Evolutionary conservation across 1,140 invertebrate genomes (phyloP).

Genomic region (Brachionus manjavacas): DNA sequence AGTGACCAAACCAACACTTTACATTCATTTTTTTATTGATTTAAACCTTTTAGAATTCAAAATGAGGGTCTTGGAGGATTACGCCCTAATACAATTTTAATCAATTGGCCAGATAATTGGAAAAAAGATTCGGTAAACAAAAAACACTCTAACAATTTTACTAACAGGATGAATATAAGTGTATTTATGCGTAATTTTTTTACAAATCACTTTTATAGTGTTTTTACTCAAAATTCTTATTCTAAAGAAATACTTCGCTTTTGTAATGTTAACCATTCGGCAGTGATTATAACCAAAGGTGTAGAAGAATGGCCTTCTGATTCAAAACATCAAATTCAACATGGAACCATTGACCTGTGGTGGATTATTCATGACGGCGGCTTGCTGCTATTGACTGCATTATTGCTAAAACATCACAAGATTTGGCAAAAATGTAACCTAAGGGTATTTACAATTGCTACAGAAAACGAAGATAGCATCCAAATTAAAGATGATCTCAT

Average conservation of each 20-base stretch:
- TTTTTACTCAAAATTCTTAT: not conserved
- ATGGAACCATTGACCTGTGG: slow-evolving; percentile 95
- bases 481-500: slow-evolving; percentile 99
- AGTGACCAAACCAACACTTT: no score
- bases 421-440: slow-evolving; percentile 98
- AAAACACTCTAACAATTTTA: slow-evolving; percentile 63
- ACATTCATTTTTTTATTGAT: no score
- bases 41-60: slow-evolving; percentile 69
- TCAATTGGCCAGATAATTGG: slow-evolving; percentile 97
- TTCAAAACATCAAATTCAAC: slow-evolving; percentile 63
- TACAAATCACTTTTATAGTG: not conserved
- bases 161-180: not conserved
- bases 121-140: slow-evolving; percentile 70
- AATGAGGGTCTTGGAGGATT: slow-evolving; percentile 90
- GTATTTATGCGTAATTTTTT: not conserved
- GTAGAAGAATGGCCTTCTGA: slow-evolving; percentile 92
- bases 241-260: slow-evolving; percentile 50
- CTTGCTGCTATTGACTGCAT: slow-evolving; percentile 90
- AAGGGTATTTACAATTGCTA: slow-evolving; percentile 96
- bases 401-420: slow-evolving; percentile 82
- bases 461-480: slow-evolving; percentile 97
- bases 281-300: slow-evolving; percentile 83
- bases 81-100: slow-evolving; percentile 94
- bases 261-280: slow-evolving; percentile 48
- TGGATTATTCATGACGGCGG: slow-evolving; percentile 99